phyloP scores from a whole-genome alignment of 2,113 vertebrate species.

The Corapipo altera region DNA sequence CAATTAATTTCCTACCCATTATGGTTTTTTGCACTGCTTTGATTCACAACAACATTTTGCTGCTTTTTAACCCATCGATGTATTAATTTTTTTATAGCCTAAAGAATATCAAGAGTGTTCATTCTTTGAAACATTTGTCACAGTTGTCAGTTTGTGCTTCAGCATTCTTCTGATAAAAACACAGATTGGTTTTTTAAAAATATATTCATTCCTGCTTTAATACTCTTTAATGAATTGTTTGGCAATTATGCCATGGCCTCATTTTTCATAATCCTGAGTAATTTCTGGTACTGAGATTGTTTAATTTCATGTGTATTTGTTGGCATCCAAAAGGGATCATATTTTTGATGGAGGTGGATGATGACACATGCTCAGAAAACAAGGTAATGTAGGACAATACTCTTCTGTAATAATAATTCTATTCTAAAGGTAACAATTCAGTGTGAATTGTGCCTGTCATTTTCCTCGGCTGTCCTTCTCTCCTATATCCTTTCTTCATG shows the following conservation, averaged over 20 bases:
- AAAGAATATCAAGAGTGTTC: background rate
- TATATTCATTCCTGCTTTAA: background rate
- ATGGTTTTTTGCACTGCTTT: background rate
- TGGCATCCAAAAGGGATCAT: background rate
- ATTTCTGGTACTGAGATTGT: background rate
- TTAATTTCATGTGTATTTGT: background rate
- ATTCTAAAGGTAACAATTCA: background rate
- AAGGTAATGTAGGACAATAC: background rate
- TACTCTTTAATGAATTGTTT: background rate
- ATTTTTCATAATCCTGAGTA: background rate
- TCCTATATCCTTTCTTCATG: background rate
- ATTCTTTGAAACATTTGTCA: background rate
- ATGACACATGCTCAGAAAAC: background rate
- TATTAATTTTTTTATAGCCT: background rate
- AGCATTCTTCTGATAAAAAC: background rate
- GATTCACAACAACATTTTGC: background rate
- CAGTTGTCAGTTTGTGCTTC: background rate
- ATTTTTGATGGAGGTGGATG: background rate
- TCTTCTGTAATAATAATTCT: background rate
- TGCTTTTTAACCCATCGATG: background rate
- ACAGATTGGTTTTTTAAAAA: background rate
- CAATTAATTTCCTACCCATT: background rate
- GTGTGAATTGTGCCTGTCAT: fast-evolving
- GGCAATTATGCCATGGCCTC: background rate
- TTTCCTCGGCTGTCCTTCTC: background rate